Percentiles rank a stretch among this genome's conserved stretches.
These are phyloP conservation scores for Hydractinia echinata DNA, from an alignment of 30 jellyfish, hydroid and myxozoan genomes.

Conservation along the genomic window DNA sequence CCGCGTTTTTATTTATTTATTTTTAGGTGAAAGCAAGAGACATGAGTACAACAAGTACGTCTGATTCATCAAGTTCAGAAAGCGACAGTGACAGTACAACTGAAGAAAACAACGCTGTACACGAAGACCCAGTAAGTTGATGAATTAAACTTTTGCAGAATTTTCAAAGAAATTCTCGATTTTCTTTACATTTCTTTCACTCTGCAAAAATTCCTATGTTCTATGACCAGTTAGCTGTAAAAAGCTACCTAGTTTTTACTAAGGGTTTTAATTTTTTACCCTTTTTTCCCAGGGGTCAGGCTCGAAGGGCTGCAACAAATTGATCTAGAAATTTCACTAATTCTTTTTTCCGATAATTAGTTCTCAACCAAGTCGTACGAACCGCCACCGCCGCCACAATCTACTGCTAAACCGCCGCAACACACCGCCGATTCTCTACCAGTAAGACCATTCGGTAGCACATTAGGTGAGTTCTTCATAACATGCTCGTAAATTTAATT, in stretches of 20 bases:
- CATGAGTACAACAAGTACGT: background rate
- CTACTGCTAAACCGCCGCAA: background rate
- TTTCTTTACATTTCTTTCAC: too few relatives aligned
- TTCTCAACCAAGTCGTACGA: slow-evolving; percentile 26
- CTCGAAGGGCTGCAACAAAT: too few relatives aligned
- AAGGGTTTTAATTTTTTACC: background rate
- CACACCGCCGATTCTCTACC: too few relatives aligned
- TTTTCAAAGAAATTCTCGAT: too few relatives aligned
- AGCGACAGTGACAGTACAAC: slow-evolving; percentile 14
- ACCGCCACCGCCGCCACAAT: slow-evolving; percentile 29
- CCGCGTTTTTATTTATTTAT: background rate
- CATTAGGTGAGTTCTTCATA: too few relatives aligned
- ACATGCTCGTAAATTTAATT: too few relatives aligned
- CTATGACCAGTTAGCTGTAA: background rate
- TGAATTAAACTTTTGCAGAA: too few relatives aligned
- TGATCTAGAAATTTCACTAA: background rate
- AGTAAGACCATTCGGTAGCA: too few relatives aligned
- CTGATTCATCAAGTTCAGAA: slow-evolving; percentile 31
- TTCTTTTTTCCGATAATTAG: slow-evolving; percentile 1
- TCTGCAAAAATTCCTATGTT: too few relatives aligned
- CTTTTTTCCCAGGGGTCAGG: too few relatives aligned
- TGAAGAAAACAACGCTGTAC: background rate
- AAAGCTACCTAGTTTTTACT: background rate
- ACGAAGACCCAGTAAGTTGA: too few relatives aligned
- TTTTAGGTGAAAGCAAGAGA: background rate